A percentile compares a stretch with the other conserved stretches of the same genome.
These are phyloP conservation scores for Whitmania pigra DNA, from an alignment of 1,140 invertebrate genomes.

Conservation along the genomic window DNA sequence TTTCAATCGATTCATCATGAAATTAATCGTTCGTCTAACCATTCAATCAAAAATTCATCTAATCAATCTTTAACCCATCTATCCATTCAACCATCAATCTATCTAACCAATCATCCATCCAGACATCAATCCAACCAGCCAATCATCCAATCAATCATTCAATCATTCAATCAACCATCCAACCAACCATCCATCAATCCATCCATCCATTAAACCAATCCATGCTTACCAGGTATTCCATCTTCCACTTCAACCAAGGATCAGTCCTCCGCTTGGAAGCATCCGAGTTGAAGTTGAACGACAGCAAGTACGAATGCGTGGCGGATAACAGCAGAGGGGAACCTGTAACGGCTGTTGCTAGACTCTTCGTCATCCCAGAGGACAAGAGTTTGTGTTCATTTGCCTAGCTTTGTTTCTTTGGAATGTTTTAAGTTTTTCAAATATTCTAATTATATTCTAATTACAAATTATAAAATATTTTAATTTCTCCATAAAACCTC, in stretches of 20 bases:
- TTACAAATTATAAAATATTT: no score
- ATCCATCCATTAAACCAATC: background rate
- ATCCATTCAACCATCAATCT: no score
- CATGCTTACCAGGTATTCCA: background rate
- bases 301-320: constrained; percentile 69
- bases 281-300: constrained; percentile 39
- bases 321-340: constrained; percentile 92
- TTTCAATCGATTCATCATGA: background rate
- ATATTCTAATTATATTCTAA: background rate
- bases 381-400: background rate
- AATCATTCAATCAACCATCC: background rate
- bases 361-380: constrained; percentile 63
- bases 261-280: background rate
- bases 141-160: background rate
- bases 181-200: background rate
- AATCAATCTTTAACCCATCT: no score
- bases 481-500: no score
- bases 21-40: background rate
- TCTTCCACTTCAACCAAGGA: background rate
- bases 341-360: constrained; percentile 70
- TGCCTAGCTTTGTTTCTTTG: background rate
- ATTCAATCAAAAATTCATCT: background rate
- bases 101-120: background rate
- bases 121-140: background rate
- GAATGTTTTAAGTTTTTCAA: background rate